These are phyloP conservation scores for Phataginus tricuspis DNA, from an alignment of 2,797 vertebrate genomes.

Conservation along the genomic window DNA sequence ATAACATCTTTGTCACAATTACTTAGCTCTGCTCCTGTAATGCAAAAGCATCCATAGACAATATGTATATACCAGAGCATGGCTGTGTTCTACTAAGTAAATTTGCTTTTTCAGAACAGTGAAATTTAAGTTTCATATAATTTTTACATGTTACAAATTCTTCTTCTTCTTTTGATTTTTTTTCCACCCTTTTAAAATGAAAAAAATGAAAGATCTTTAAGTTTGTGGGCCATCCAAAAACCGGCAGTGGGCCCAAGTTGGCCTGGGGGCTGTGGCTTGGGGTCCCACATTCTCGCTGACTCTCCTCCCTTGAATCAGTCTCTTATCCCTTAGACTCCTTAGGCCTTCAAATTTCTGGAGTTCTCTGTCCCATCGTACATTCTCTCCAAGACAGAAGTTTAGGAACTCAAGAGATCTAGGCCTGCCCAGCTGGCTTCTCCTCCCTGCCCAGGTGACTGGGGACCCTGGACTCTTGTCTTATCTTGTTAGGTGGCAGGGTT, in stretches of 20 bases:
- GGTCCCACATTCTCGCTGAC: fast-evolving
- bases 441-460: background rate
- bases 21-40: background rate
- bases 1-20: background rate
- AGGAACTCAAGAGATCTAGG: background rate
- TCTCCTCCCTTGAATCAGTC: background rate
- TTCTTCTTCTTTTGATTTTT: background rate
- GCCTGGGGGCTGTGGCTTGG: no score
- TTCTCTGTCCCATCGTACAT: background rate
- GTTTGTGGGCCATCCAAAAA: background rate
- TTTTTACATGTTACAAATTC: background rate
- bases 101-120: background rate
- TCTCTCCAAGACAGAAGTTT: background rate
- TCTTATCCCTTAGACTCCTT: background rate
- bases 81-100: background rate
- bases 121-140: background rate
- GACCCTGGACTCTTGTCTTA: background rate
- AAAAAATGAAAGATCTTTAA: background rate
- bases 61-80: background rate
- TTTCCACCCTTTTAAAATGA: background rate
- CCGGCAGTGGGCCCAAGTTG: fast-evolving
- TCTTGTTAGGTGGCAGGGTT: background rate
- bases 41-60: background rate
- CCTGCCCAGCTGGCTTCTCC: background rate
- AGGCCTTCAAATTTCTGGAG: background rate